Percentiles rank a stretch among this genome's conserved stretches.
These are phyloP conservation scores for Drosophila kokeensis DNA, from an alignment of 2,888 invertebrate genomes.

Conservation along the genomic window DNA sequence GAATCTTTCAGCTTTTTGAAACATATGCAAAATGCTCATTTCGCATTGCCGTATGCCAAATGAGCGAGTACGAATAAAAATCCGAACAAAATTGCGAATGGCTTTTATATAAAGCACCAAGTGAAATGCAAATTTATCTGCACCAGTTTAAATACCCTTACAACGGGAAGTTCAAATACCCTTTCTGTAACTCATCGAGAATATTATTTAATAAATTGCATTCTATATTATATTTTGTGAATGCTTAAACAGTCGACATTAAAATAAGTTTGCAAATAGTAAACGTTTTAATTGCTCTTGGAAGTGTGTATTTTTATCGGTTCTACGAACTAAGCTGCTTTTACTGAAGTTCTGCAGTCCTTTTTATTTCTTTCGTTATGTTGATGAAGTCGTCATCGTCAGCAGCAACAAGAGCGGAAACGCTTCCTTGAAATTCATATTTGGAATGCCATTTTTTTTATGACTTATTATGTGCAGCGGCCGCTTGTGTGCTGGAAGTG, in stretches of 20 bases:
- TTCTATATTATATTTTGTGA: neutral
- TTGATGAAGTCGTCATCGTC: conserved; percentile 41
- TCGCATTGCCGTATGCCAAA: conserved; percentile 44
- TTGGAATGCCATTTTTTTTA: conserved; percentile 49
- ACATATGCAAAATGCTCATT: conserved; percentile 58
- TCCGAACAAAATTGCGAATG: conserved; percentile 28
- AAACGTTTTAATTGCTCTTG: neutral
- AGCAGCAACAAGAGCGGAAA: conserved; percentile 23
- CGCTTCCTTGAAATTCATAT: conserved; percentile 51
- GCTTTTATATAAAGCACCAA: conserved; percentile 30
- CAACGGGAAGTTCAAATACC: neutral
- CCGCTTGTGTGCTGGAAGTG: neutral
- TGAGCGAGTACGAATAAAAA: conserved; percentile 41
- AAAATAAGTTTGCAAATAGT: neutral
- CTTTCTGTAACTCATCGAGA: neutral
- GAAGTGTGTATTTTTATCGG: neutral
- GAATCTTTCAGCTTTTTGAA: conserved; percentile 34
- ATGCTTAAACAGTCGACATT: neutral
- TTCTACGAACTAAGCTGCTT: neutral
- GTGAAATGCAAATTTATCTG: conserved; percentile 42
- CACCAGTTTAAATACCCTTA: conserved; percentile 4
- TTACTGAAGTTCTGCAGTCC: neutral
- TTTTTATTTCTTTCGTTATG: neutral
- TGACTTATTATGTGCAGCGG: conserved; percentile 38
- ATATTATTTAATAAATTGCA: neutral